Conservation (phyloP, 2,113 vertebrate species). For the Bettongia penicillata region DNA sequence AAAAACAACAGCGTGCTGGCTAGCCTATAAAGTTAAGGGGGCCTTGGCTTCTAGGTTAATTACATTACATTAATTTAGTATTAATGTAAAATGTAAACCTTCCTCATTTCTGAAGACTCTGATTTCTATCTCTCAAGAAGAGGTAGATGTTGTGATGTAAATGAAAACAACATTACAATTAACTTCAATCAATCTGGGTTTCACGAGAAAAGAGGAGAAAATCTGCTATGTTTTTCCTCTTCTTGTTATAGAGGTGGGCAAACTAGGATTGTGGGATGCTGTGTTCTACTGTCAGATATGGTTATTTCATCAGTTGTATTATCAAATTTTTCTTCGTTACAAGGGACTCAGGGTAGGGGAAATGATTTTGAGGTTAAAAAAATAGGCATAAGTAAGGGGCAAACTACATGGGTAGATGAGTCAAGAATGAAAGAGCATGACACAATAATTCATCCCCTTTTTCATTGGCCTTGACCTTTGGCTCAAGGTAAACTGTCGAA, state of each 20-base stretch:
- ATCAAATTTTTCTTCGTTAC: background rate
- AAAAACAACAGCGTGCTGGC: background rate
- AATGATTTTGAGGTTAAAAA: background rate
- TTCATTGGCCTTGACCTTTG: background rate
- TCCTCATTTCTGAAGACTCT: background rate
- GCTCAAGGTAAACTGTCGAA: conserved; percentile 29
- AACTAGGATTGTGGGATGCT: background rate
- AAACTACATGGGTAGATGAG: conserved; percentile 22
- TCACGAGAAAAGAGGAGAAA: background rate
- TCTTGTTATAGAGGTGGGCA: background rate
- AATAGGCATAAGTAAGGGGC: background rate
- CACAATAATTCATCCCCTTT: conserved; percentile 55
- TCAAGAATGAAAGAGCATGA: background rate
- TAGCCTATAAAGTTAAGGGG: background rate
- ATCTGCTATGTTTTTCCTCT: background rate
- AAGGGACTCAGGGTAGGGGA: background rate
- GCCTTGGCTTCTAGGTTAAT: background rate
- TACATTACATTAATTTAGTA: background rate
- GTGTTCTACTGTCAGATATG: background rate
- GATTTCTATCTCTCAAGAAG: background rate
- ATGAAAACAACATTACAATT: background rate
- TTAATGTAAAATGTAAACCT: no score
- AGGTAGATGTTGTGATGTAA: background rate
- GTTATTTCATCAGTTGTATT: background rate
- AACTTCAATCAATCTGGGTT: background rate